Base-by-base conservation (phyloP, 2,797 vertebrate genomes). In the Caiman crocodilus region DNA sequence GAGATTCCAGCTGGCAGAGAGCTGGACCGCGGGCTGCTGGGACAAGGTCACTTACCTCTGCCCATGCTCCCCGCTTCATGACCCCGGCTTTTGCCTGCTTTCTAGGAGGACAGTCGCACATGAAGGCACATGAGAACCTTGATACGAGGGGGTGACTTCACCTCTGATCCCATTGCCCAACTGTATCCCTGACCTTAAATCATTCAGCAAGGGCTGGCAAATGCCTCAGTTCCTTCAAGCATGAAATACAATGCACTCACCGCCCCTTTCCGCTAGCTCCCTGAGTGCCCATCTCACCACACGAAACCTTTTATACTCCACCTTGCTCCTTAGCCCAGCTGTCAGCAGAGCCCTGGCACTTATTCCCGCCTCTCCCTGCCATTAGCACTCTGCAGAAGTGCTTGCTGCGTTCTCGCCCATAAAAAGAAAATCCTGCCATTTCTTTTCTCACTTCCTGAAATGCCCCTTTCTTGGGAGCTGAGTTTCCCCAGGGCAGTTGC, bases 231-330 rank as follows among this genome's bases (percentile, higher is more conserved):
- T 88, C 94, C 93, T 94, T 95, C 93, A 94, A 96, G 96, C 96
- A 84, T 96, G 94, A 96, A 96, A 96, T 17, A 95, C 96, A 96
- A 96, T 96, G 96, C 94, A 87, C 96, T 97, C 91, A 83, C 94
- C 90, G 30, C 60, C 92, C 90, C 90, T 96, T 94, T 89, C 93
- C 95, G 94, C 92, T 85, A 92, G 90, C 91, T 97, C 95, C 90
- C 90, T 76, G 88, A 93, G 94, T 93, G 90, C 93, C 94, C 88
- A 7, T 93, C 96, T 96, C 96, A 88, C 95, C 75, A 3, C 93
- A 88, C 59, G 94, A 93, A 95, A 93, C 95, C 96, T 97, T 97
- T 97, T 94, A 91, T 87, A 92, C 89, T 81, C 64, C 86, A 77
- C 87, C 76, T 23, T 85, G 88, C 69, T 57, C 1, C 11, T 84